Evolutionary conservation across 2,888 invertebrate genomes (phyloP), one percentile per base, ranked within the genome.

Genomic region (Stegophylla sp.): DNA sequence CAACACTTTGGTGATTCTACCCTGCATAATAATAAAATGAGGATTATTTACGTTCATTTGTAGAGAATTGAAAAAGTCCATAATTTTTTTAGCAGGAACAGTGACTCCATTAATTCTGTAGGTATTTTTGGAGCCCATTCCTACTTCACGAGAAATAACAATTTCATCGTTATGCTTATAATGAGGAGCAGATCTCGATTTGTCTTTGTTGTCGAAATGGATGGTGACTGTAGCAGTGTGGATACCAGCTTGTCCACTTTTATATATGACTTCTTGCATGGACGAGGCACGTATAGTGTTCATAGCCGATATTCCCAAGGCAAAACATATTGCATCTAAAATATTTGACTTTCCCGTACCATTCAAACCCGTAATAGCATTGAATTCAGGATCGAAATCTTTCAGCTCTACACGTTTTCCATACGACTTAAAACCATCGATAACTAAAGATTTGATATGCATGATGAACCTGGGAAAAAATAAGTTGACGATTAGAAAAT

Each of bases 11-110:
- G 98, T 98, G 84, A 99, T 97, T 83, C 97, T 91, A 0, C 99
- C 99, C 89, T 99, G 99, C 98, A 99, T 98, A 85, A 99, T 99
- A 53, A 99, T 90, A 88, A 98, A 99, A 87, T 99, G 98, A 0
- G 99, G 99, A 88, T 99, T 99, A 88, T 99, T 99, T 1, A 99
- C 96, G 86, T 99, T 99, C 56, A 99, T 89, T 86, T 98, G 97
- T 9, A 99, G 93, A 0, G 97, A 96, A 85, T 96, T 95, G 87
- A 99, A 99, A 86, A 99, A 88, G 87, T 99, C 99, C 59, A 92
- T 92, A 0, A 98, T 94, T 84, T 94, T 89, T 86, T 94, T 95
- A 87, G 96, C 96, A 83, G 93, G 93, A 0, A 96, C 97, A 85
- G 92, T 92, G 81, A 92, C 91, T 3, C 98, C 98, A 86, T 99